A percentile compares a stretch with the other conserved stretches of the same genome.
These are phyloP conservation scores for Arothron firmamentum DNA, from an alignment of 2,113 vertebrate genomes.

Conservation along the genomic window DNA sequence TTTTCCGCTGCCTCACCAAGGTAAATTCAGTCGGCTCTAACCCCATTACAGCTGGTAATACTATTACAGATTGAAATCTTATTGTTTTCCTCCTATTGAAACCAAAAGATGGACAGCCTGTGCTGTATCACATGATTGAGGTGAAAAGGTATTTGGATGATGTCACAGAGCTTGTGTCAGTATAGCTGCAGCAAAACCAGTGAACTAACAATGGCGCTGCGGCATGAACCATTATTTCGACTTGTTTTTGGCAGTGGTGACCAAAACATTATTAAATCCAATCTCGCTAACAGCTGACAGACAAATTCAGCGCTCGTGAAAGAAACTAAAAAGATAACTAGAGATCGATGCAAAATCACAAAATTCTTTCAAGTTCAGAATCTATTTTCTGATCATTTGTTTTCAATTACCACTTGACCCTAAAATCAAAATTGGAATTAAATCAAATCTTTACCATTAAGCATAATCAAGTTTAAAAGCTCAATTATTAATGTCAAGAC, in stretches of 20 bases:
- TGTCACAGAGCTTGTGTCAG: constrained; percentile 39
- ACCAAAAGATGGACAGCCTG: constrained; percentile 50
- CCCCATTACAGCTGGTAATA: constrained; percentile 70
- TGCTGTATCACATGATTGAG: constrained; percentile 66
- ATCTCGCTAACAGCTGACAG: background rate
- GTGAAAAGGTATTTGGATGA: constrained; percentile 67
- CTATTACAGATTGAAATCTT: constrained; percentile 71
- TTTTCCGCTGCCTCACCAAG: constrained; percentile 67
- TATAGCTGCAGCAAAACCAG: constrained; percentile 1
- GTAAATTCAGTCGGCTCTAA: constrained; percentile 66
- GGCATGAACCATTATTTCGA: constrained; percentile 5
- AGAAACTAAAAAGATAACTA: too few species aligned
- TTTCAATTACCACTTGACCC: background rate
- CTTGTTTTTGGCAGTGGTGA: background rate
- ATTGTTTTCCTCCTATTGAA: constrained; percentile 64
- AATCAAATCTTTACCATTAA: background rate
- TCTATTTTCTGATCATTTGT: background rate
- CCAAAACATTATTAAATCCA: background rate
- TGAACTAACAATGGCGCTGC: constrained; percentile 7
- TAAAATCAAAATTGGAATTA: too few species aligned
- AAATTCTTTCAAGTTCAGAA: too few species aligned
- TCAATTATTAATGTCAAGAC: background rate
- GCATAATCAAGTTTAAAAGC: background rate
- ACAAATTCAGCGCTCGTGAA: background rate
- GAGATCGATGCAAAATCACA: too few species aligned